Evolutionary conservation across 2,797 vertebrate genomes (phyloP).

Genomic region (Betta splendens): DNA sequence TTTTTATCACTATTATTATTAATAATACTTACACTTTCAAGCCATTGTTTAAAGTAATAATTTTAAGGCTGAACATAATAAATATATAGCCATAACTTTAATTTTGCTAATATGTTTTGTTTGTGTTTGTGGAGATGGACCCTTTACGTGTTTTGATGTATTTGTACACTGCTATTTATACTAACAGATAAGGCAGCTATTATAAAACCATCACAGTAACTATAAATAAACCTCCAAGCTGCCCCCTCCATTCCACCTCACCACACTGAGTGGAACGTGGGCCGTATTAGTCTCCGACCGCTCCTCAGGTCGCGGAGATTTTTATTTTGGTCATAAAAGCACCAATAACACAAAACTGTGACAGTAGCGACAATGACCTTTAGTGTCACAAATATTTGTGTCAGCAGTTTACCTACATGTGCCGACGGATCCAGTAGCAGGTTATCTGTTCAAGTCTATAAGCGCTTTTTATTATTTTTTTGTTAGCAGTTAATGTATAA

Average conservation of each 20-base stretch:
- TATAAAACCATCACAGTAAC: not conserved
- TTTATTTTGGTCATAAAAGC: slow-evolving; percentile 68
- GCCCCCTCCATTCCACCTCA: not conserved
- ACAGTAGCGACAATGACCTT: slow-evolving; percentile 74
- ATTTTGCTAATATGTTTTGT: not conserved
- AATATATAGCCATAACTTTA: not conserved
- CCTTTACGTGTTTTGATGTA: not conserved
- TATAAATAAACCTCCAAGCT: not conserved
- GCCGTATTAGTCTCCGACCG: not conserved
- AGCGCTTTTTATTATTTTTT: slow-evolving; percentile 76
- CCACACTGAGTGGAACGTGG: not conserved
- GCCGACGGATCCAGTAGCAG: slow-evolving; percentile 76
- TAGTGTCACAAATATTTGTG: slow-evolving; percentile 72
- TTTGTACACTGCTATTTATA: not conserved
- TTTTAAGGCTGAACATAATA: not conserved
- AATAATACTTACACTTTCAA: too few species aligned
- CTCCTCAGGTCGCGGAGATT: slow-evolving; percentile 10
- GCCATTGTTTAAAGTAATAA: too few species aligned
- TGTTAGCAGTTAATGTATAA: slow-evolving; percentile 84
- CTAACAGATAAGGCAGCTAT: not conserved
- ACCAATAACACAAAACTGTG: slow-evolving; percentile 55
- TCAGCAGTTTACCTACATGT: slow-evolving; percentile 73
- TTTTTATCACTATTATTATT: too few species aligned
- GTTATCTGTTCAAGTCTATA: slow-evolving; percentile 76
- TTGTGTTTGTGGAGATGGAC: not conserved